Conservation (phyloP, 2,888 invertebrate genomes). For the Griposia aprilina region DNA sequence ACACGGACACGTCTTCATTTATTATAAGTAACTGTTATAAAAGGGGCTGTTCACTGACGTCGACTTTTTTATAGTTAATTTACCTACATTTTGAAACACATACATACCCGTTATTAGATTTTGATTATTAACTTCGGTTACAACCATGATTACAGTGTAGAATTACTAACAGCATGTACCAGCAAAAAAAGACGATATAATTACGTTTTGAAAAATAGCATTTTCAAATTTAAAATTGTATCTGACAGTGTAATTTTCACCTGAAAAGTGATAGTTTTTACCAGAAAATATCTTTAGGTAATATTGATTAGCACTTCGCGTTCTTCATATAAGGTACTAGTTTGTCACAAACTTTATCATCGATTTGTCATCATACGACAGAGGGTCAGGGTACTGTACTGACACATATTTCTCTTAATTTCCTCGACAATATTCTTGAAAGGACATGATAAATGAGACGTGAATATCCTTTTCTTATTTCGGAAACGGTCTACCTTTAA, state of each 20-base stretch:
- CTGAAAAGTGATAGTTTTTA: neutral
- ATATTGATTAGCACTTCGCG: neutral
- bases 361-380: conserved; percentile 25
- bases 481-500: conserved; percentile 6
- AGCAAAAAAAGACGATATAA: neutral
- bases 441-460: conserved; percentile 49
- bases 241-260: neutral
- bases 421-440: conserved; percentile 43
- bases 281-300: neutral
- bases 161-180: neutral
- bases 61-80: neutral
- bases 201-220: neutral
- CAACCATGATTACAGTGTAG: neutral
- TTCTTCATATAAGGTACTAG: neutral
- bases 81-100: neutral
- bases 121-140: neutral
- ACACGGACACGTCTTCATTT: conserved; percentile 61
- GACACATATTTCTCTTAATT: conserved; percentile 48
- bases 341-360: conserved; percentile 17
- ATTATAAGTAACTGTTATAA: conserved; percentile 48
- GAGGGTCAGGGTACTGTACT: conserved; percentile 40
- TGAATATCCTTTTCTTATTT: conserved; percentile 16
- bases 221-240: neutral
- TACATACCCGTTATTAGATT: neutral
- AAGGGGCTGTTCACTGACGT: conserved; percentile 12